A percentile compares a stretch with the other conserved stretches of the same genome.
Evolutionary conservation across 2,113 vertebrate species (phyloP).

Genomic region (Cercocebus atys): DNA sequence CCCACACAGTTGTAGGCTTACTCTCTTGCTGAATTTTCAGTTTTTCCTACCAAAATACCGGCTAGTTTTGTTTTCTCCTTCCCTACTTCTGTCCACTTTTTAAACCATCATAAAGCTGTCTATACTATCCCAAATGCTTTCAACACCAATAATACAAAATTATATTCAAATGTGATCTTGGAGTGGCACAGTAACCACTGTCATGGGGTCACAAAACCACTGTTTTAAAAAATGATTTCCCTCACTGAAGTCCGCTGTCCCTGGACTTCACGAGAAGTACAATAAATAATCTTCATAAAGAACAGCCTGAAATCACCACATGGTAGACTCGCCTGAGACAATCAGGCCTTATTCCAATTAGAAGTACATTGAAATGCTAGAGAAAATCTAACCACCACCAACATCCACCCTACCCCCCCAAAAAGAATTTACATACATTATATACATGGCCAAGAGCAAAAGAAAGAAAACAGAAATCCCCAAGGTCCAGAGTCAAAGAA

Average conservation of each 20-base stretch:
- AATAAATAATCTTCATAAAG: constrained; percentile 30
- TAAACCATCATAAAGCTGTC: background rate
- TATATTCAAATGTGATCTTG: background rate
- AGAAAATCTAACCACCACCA: background rate
- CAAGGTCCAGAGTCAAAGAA: background rate
- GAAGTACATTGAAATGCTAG: background rate
- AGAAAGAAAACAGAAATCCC: background rate
- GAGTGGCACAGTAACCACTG: background rate
- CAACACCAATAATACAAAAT: background rate
- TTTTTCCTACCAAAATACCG: background rate
- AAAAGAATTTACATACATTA: background rate
- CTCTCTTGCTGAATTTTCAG: background rate
- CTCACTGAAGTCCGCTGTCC: background rate
- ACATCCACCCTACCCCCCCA: no score
- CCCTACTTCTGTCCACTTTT: background rate
- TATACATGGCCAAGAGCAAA: background rate
- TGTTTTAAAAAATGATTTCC: background rate
- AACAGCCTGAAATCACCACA: background rate
- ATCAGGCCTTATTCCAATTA: background rate
- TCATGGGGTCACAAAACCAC: no score
- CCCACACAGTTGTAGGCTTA: background rate
- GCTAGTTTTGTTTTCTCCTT: background rate
- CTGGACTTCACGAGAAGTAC: rapidly evolving
- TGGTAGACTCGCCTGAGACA: background rate
- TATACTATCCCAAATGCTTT: background rate